These are phyloP conservation scores for Odontothrips loti DNA, from an alignment of 2,888 invertebrate species.

Conservation along the genomic window DNA sequence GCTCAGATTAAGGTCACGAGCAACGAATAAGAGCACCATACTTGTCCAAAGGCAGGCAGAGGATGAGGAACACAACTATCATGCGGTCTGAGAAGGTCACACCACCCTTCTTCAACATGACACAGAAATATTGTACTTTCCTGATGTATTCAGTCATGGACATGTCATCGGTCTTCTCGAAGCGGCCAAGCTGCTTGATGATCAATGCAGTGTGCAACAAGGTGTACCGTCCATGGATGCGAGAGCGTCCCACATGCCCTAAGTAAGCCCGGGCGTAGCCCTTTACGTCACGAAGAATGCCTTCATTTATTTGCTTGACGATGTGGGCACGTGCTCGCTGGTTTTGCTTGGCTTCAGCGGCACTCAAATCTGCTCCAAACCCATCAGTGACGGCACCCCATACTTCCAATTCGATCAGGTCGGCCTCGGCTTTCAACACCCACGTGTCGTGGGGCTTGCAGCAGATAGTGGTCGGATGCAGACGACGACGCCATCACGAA, in stretches of 20 bases:
- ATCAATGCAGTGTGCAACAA: neutral
- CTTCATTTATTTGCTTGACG: neutral
- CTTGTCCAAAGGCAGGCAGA: neutral
- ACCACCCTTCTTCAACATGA: neutral
- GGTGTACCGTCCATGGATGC: neutral
- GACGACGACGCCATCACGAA: neutral
- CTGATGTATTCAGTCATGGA: neutral
- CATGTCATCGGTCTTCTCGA: neutral
- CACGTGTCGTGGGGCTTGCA: neutral
- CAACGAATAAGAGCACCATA: neutral
- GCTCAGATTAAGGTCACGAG: neutral
- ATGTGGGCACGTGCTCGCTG: neutral
- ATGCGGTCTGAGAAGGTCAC: neutral
- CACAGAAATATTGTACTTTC: neutral
- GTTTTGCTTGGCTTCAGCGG: neutral
- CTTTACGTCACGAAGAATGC: neutral
- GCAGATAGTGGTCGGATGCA: neutral
- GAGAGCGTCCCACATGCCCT: neutral
- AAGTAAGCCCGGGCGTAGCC: neutral
- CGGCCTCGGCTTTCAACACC: neutral
- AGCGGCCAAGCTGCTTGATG: neutral
- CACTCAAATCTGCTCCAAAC: neutral
- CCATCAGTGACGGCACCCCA: neutral
- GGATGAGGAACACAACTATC: neutral
- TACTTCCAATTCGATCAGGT: neutral